Conservation (phyloP, 2,888 invertebrate genomes). For the Dryadula phaetusa region DNA sequence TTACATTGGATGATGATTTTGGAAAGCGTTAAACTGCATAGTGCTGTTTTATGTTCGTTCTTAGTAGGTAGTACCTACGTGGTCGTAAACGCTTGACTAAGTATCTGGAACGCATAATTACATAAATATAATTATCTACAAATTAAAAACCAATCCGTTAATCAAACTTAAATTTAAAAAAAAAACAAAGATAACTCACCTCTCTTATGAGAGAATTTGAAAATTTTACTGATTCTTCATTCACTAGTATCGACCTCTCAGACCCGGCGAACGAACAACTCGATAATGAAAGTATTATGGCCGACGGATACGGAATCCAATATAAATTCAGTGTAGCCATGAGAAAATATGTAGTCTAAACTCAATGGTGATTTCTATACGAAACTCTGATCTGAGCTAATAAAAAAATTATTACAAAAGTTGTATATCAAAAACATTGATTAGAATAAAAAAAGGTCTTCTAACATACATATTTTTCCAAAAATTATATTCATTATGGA, state of each 20-base stretch:
- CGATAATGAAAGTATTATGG: conserved; percentile 75
- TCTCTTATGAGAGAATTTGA: conserved; percentile 81
- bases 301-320: conserved; percentile 50
- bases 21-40: conserved; percentile 83
- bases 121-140: conserved; percentile 1
- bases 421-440: no score
- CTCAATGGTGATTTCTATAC: not conserved
- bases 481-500: no score
- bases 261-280: conserved; percentile 87
- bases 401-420: no score
- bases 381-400: no score
- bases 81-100: conserved; percentile 69
- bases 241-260: conserved; percentile 68
- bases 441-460: no score
- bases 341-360: not conserved
- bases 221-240: conserved; percentile 68
- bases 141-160: not conserved
- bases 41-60: conserved; percentile 49
- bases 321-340: conserved; percentile 30
- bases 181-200: conserved; percentile 60
- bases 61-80: conserved; percentile 60
- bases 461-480: no score
- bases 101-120: conserved; percentile 65
- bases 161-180: not conserved
- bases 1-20: conserved; percentile 82